phyloP scores from a whole-genome alignment of 92 coral and sea anemone species.

The Ricordea florida region DNA sequence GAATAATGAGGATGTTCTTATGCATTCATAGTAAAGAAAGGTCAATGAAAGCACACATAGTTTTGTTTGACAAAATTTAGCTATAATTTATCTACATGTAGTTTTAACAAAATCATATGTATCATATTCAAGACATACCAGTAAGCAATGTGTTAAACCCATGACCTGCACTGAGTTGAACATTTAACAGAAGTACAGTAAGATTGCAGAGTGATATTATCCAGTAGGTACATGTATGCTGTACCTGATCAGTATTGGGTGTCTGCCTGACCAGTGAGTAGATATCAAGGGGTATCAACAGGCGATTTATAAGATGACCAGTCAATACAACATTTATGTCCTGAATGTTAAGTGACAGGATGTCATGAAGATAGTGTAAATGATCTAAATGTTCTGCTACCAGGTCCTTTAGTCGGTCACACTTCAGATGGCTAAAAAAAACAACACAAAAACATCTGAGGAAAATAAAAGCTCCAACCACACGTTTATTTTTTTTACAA shows the following conservation, averaged over 20 bases:
- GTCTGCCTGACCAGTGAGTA: conserved; percentile 77
- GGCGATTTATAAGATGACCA: conserved; percentile 83
- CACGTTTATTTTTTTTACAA: too few relatives aligned
- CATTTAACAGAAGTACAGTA: too few relatives aligned
- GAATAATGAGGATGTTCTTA: too few relatives aligned
- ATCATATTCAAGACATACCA: too few relatives aligned
- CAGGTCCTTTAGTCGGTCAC: conserved; percentile 88
- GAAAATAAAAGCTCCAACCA: background rate
- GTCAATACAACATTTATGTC: conserved; percentile 88
- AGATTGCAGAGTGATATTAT: background rate
- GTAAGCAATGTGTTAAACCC: too few relatives aligned
- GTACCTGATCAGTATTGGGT: conserved; percentile 62
- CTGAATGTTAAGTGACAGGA: conserved; percentile 77
- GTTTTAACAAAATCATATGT: too few relatives aligned
- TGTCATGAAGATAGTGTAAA: conserved; percentile 92
- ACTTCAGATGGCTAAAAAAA: conserved; percentile 77
- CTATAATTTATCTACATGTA: too few relatives aligned
- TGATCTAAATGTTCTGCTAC: conserved; percentile 98
- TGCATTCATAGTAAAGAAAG: too few relatives aligned
- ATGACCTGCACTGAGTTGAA: too few relatives aligned
- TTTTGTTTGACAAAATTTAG: too few relatives aligned
- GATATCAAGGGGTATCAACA: conserved; percentile 88
- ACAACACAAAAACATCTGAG: background rate
- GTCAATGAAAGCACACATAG: too few relatives aligned
- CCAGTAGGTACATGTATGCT: background rate